These are phyloP conservation scores for Isichthys henryi DNA, from an alignment of 2,113 vertebrate genomes.

Conservation along the genomic window DNA sequence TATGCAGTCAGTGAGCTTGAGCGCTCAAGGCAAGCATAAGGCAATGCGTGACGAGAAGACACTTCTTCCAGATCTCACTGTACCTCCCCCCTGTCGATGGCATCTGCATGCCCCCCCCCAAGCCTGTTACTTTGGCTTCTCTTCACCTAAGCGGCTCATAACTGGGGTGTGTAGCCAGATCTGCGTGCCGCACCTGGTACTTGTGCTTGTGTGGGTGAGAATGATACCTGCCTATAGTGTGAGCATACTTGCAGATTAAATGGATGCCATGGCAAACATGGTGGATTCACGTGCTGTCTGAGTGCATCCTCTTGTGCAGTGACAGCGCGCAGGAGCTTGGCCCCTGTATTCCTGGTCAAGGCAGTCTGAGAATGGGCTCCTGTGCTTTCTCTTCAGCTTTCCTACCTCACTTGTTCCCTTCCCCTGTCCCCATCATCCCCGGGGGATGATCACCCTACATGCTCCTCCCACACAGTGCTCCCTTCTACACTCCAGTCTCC, in stretches of 20 bases:
- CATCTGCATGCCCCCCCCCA: background rate
- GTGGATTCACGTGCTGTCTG: background rate
- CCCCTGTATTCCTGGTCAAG: background rate
- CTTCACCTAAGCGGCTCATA: background rate
- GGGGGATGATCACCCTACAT: no score
- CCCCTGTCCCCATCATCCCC: constrained; percentile 11
- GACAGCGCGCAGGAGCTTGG: background rate
- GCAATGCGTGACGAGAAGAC: background rate
- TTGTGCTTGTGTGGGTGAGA: background rate
- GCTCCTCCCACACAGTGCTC: background rate
- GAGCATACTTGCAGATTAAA: background rate
- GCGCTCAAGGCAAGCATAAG: background rate
- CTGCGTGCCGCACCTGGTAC: background rate
- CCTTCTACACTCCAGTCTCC: constrained; percentile 40
- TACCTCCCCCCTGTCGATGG: background rate
- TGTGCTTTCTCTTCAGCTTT: constrained; percentile 17
- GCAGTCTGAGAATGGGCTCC: background rate
- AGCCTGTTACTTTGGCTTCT: background rate
- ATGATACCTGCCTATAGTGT: background rate
- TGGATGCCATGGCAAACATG: background rate
- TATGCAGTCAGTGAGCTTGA: background rate
- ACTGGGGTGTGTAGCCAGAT: background rate
- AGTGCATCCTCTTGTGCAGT: background rate
- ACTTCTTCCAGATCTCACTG: background rate
- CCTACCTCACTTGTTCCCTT: background rate